Evolutionary conservation across 2,888 invertebrate genomes (phyloP).

Genomic region (Epiblema foenella): DNA sequence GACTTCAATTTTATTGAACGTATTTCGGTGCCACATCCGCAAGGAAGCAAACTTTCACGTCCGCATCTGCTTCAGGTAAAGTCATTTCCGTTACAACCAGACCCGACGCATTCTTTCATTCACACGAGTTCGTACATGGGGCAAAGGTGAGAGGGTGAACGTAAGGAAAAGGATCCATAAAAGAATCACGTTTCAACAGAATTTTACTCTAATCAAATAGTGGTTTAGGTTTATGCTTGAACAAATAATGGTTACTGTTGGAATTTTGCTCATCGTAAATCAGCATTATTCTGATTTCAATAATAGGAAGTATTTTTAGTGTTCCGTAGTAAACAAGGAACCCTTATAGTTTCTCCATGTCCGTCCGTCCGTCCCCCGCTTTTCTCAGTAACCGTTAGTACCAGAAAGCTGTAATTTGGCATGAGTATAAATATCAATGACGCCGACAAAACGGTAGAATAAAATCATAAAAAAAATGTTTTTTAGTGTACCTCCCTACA

Average conservation of each 20-base stretch:
- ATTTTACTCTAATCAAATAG: slow-evolving; percentile 14
- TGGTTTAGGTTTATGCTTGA: slow-evolving; percentile 1
- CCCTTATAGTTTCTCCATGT: too few relatives aligned
- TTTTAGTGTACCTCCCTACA: too few relatives aligned
- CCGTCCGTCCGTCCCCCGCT: too few relatives aligned
- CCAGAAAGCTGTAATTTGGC: too few relatives aligned
- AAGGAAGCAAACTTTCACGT: slow-evolving; percentile 39
- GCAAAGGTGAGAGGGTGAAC: slow-evolving; percentile 19
- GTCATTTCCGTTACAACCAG: slow-evolving; percentile 39
- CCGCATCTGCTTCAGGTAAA: slow-evolving; percentile 37
- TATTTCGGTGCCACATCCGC: slow-evolving; percentile 30
- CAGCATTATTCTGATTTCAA: not conserved
- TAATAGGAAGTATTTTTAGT: not conserved
- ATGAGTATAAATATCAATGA: too few relatives aligned
- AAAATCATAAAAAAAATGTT: too few relatives aligned
- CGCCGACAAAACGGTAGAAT: too few relatives aligned
- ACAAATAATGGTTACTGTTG: not conserved
- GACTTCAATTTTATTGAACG: slow-evolving; percentile 21
- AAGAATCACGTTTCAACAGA: slow-evolving; percentile 12
- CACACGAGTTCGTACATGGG: slow-evolving; percentile 22
- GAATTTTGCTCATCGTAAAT: too few relatives aligned
- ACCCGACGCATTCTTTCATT: slow-evolving; percentile 33
- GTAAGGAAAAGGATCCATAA: slow-evolving; percentile 12
- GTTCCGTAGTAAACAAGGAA: too few relatives aligned
- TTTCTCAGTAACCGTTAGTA: too few relatives aligned